These are phyloP conservation scores for Otus scops DNA, from an alignment of 2,797 vertebrate genomes.

Conservation along the genomic window DNA sequence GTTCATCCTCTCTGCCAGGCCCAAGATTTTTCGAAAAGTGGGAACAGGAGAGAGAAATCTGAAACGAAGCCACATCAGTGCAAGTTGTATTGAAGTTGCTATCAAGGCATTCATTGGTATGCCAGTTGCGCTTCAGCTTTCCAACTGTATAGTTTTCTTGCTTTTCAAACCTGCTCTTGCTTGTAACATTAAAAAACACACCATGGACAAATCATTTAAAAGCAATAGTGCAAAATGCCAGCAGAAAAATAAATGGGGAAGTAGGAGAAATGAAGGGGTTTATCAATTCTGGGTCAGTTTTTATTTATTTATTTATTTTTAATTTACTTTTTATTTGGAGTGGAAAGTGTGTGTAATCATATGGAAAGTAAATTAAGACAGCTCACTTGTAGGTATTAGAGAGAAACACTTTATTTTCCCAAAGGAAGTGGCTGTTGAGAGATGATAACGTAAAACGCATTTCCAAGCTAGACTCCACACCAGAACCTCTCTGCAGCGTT, in stretches of 20 bases:
- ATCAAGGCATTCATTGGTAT: neutral
- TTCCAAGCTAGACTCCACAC: neutral
- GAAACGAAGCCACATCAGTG: neutral
- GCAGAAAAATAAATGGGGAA: neutral
- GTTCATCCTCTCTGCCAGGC: neutral
- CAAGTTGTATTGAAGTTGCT: neutral
- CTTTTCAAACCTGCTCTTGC: neutral
- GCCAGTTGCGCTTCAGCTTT: neutral
- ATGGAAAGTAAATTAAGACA: conserved; percentile 36
- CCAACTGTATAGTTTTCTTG: neutral
- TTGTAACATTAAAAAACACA: neutral
- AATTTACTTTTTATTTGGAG: conserved; percentile 7
- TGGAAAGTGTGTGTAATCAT: neutral
- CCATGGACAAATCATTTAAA: neutral
- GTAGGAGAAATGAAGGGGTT: neutral
- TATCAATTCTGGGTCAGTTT: neutral
- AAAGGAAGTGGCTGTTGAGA: neutral
- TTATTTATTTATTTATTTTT: neutral
- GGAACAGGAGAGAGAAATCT: neutral
- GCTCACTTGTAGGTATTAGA: neutral
- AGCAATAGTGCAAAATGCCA: neutral
- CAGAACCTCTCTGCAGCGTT: neutral
- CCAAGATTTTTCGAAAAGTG: neutral
- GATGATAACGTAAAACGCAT: neutral
- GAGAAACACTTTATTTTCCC: neutral